phyloP scores from a whole-genome alignment of 2,113 vertebrate species.

The Epinephelus fuscoguttatus region DNA sequence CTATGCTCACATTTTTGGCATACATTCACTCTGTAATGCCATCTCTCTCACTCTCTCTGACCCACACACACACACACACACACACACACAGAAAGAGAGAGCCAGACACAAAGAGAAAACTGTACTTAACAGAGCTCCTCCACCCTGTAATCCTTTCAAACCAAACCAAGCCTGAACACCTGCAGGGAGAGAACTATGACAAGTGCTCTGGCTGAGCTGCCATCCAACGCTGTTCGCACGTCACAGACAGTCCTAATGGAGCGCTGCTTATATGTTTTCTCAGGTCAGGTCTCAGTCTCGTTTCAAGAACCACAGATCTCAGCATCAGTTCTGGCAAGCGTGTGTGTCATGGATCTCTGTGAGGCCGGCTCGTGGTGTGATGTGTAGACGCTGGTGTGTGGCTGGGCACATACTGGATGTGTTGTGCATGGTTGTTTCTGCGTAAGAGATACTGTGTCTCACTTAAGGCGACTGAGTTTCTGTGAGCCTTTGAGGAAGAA shows the following conservation, averaged over 20 bases:
- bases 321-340: neutral
- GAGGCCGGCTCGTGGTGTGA: neutral
- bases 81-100: slow-evolving; percentile 26
- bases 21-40: slow-evolving; percentile 13
- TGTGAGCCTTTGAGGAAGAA: slow-evolving; percentile 25
- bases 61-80: slow-evolving; percentile 8
- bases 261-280: slow-evolving; percentile 26
- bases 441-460: slow-evolving; percentile 15
- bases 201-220: slow-evolving; percentile 43
- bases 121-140: slow-evolving; percentile 62
- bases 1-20: slow-evolving; percentile 1
- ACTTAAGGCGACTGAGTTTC: slow-evolving; percentile 12
- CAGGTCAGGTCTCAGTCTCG: slow-evolving; percentile 30
- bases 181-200: slow-evolving; percentile 58
- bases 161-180: slow-evolving; percentile 57
- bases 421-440: neutral
- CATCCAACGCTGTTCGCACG: neutral
- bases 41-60: slow-evolving; percentile 1
- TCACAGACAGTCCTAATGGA: slow-evolving; percentile 31
- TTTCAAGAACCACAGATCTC: slow-evolving; percentile 45
- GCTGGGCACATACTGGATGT: neutral
- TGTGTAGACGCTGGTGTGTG: neutral
- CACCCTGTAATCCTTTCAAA: slow-evolving; percentile 66
- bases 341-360: neutral
- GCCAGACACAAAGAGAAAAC: slow-evolving; percentile 61